Evolutionary conservation across 2,888 invertebrate species (phyloP).

Genomic region (Protonemura montana): DNA sequence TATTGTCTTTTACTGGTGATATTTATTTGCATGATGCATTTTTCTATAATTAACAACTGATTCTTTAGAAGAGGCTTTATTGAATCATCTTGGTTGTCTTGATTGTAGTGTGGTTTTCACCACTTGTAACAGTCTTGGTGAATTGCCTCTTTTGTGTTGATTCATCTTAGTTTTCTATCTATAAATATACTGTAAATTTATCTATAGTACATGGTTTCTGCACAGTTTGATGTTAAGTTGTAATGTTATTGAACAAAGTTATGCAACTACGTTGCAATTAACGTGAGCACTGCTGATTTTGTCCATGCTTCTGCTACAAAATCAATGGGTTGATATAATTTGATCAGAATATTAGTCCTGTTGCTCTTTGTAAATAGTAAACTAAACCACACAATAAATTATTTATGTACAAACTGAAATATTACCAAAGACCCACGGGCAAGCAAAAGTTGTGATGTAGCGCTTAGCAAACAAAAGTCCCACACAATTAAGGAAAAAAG

Average conservation of each 20-base stretch:
- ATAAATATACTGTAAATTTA: conserved; percentile 35
- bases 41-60: background rate
- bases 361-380: conserved; percentile 36
- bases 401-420: conserved; percentile 38
- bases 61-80: background rate
- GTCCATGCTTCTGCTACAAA: conserved; percentile 15
- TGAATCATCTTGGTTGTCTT: background rate
- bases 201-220: conserved; percentile 22
- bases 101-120: background rate
- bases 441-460: conserved; percentile 39
- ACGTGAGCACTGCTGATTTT: conserved; percentile 25
- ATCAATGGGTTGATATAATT: conserved; percentile 8
- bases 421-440: conserved; percentile 40
- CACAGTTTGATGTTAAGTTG: conserved; percentile 41
- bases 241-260: conserved; percentile 38
- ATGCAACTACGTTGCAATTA: conserved; percentile 33
- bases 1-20: conserved; percentile 24
- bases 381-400: conserved; percentile 26
- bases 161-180: conserved; percentile 9
- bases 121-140: background rate
- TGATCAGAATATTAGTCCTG: conserved; percentile 1
- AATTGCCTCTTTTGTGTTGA: background rate
- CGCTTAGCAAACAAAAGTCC: conserved; percentile 18
- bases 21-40: conserved; percentile 27
- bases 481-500: background rate